These are phyloP conservation scores for Channa argus DNA, from an alignment of 2,113 vertebrate genomes.

Conservation along the genomic window DNA sequence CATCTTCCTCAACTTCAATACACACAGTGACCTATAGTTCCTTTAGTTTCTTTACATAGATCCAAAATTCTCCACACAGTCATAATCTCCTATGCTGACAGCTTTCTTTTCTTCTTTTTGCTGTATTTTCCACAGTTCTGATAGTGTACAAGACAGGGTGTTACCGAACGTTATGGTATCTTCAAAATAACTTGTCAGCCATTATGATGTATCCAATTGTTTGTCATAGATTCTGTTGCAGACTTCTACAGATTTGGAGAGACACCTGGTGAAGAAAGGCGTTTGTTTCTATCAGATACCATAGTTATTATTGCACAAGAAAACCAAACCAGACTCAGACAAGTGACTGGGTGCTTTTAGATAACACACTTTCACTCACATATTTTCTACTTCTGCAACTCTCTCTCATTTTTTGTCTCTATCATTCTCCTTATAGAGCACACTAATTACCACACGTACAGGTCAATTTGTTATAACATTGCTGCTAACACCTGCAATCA, in stretches of 20 bases:
- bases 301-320: constrained; percentile 27
- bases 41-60: neutral
- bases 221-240: constrained; percentile 10
- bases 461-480: constrained; percentile 15
- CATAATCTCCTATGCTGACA: neutral
- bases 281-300: constrained; percentile 14
- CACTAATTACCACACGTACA: constrained; percentile 26
- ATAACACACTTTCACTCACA: neutral
- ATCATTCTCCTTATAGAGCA: neutral
- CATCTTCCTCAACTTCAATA: no score
- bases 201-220: neutral
- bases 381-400: neutral
- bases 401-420: no score
- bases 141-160: constrained; percentile 2
- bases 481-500: constrained; percentile 44
- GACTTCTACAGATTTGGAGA: constrained; percentile 30
- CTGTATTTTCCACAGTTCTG: neutral
- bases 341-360: neutral
- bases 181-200: constrained; percentile 25
- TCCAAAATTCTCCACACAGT: neutral
- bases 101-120: constrained; percentile 14
- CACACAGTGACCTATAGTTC: neutral
- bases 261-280: constrained; percentile 27
- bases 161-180: neutral
- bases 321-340: constrained; percentile 13